A percentile compares a stretch with the other conserved stretches of the same genome.
Evolutionary conservation across 2,113 vertebrate genomes (phyloP).

Genomic region (Istiophorus platypterus): DNA sequence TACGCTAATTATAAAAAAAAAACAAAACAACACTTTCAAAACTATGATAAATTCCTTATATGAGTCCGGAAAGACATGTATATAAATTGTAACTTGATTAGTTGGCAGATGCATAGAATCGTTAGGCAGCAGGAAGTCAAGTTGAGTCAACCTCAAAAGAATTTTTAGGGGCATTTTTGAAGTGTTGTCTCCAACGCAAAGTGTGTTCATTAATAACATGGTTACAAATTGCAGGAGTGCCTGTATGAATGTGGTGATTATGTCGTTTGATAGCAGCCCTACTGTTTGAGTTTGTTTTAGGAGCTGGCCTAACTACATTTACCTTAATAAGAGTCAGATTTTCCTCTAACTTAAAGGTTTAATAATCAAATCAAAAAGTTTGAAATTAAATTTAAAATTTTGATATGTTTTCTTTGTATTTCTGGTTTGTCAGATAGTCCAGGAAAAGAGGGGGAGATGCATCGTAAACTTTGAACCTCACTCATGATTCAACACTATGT

Average conservation of each 20-base stretch:
- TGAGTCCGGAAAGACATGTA: no score
- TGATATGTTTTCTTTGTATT: not conserved
- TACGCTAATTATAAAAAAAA: no score
- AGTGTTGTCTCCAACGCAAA: conserved; percentile 49
- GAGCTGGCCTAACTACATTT: not conserved
- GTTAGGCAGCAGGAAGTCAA: conserved; percentile 4
- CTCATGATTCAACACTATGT: not conserved
- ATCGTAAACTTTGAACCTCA: not conserved
- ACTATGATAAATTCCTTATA: no score
- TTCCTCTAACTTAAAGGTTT: not conserved
- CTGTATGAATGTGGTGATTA: conserved; percentile 1
- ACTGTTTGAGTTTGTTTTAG: conserved; percentile 20
- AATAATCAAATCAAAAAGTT: not conserved
- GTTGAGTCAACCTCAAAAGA: conserved; percentile 54
- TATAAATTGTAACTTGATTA: no score
- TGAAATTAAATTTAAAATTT: not conserved
- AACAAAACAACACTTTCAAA: no score
- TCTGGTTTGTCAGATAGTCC: not conserved
- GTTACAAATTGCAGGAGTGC: conserved; percentile 19
- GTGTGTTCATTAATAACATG: conserved; percentile 42
- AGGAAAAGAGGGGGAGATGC: not conserved
- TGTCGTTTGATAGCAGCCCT: not conserved
- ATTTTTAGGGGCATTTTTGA: conserved; percentile 55
- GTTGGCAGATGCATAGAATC: no score
- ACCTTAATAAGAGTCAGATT: not conserved